Base-by-base conservation (phyloP, 2,797 vertebrate genomes). In the Etheostoma nigrum region DNA sequence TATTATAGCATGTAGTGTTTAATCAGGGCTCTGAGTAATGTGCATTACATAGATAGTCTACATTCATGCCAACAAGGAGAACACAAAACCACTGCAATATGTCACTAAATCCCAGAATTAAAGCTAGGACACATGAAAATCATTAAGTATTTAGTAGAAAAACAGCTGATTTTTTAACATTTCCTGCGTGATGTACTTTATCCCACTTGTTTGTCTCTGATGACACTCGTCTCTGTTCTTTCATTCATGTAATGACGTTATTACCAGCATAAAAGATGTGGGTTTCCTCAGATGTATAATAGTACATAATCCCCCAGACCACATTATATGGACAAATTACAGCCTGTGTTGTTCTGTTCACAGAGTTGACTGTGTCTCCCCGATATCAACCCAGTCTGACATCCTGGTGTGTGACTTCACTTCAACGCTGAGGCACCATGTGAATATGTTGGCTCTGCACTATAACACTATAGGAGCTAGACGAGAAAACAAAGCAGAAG, bases 251-350 rank as follows among this genome's bases (percentile, higher is more conserved):
- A 81, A 74, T 83, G 73, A 76, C 57, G 67, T 73, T 82, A 81
- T 81, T 82, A 78, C 65, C 51, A 69, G 48, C 72, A 66, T 76
- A 55, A 79, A 80, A 67, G 16, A 87, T 79, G 25, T 79, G 0
- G 74, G 73, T 67, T 84, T 88, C 48, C 82, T 84, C 72, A 78
- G 65, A 82, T 75, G 76, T 74, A 57, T 67, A 86, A 87, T 77
- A 72, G 59, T 57, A 83, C 77, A 84, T 74, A 86, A 88, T 78
- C 70, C 23, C 18, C 12, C 14, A 14, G 30, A 77, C 83, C 85
- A 77, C 75, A 83, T 81, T 61, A 80, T 48, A 64, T 66, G 70
- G 74, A 68, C 62, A 81, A 84, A 90, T 88, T 83, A 62, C 67
- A 85, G 79, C 63, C 44, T 33, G 33, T 72, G 72, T 23, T 51